Evolutionary conservation across 2,113 vertebrate species (phyloP).

Genomic region (Sula dactylatra): DNA sequence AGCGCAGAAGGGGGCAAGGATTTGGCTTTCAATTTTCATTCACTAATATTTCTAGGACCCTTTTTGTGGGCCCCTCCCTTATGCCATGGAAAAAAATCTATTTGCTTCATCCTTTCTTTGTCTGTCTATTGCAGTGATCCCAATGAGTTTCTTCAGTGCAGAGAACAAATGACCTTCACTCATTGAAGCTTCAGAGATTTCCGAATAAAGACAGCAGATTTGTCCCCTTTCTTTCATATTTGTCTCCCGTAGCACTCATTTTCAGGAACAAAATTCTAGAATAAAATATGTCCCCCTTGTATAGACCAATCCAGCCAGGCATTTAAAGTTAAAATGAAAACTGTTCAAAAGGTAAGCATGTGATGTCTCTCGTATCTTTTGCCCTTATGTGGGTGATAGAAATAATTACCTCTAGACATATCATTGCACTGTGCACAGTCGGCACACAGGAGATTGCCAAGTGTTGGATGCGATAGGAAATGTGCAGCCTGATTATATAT

Average conservation of each 20-base stretch:
- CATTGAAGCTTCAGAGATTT: background rate
- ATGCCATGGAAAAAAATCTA: background rate
- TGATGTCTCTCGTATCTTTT: slow-evolving; percentile 34
- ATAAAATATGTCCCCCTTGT: background rate
- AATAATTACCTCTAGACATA: slow-evolving; percentile 68
- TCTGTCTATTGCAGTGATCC: background rate
- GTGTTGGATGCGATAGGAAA: slow-evolving; percentile 68
- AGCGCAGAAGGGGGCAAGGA: background rate
- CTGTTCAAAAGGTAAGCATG: slow-evolving; percentile 21
- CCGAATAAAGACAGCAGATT: background rate
- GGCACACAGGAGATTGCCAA: slow-evolving; percentile 58
- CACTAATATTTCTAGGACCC: background rate
- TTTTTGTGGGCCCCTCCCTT: background rate
- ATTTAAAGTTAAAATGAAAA: slow-evolving; percentile 56
- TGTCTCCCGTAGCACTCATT: background rate
- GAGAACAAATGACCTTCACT: background rate
- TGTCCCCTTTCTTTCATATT: background rate
- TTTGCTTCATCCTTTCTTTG: background rate
- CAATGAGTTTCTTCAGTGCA: background rate
- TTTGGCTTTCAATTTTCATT: background rate
- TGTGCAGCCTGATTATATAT: slow-evolving; percentile 54
- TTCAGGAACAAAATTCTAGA: background rate
- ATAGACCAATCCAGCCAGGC: background rate
- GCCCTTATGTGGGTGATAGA: slow-evolving; percentile 40
- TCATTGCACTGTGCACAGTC: slow-evolving; percentile 23